Percentiles rank a stretch among this genome's conserved stretches.
phyloP scores from a whole-genome alignment of 2,113 vertebrate genomes.

The Pteronura brasiliensis region DNA sequence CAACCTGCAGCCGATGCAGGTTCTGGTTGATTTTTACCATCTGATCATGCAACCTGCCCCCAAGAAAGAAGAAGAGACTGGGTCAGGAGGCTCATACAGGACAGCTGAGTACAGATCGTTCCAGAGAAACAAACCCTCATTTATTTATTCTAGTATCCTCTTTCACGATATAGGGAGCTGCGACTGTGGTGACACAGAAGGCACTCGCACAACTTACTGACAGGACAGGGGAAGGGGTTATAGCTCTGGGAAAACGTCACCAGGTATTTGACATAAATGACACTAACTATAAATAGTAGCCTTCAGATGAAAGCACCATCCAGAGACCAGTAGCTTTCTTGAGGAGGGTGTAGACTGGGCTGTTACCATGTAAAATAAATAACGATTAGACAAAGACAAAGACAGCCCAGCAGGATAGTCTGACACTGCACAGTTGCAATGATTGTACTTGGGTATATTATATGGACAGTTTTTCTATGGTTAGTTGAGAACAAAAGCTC shows the following conservation, averaged over 20 bases:
- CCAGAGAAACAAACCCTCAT: background rate
- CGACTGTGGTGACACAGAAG: background rate
- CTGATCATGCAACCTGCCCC: slow-evolving; percentile 93
- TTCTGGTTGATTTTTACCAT: slow-evolving; percentile 99
- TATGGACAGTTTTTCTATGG: background rate
- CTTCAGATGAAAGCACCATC: background rate
- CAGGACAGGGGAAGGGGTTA: background rate
- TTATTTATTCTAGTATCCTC: slow-evolving; percentile 13
- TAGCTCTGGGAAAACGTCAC: background rate
- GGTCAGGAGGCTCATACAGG: background rate
- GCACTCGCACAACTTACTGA: background rate
- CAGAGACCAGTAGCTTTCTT: background rate
- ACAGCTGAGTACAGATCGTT: background rate
- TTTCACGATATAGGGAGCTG: background rate
- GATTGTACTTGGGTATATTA: background rate
- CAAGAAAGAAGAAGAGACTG: slow-evolving; percentile 51
- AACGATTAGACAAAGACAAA: background rate
- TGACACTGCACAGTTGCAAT: background rate
- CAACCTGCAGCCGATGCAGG: slow-evolving; percentile 96
- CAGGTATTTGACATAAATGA: background rate
- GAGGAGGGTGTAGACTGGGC: background rate
- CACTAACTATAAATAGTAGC: background rate
- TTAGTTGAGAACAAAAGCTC: background rate
- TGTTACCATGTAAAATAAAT: background rate
- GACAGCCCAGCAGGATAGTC: background rate